phyloP scores from a whole-genome alignment of 2,797 vertebrate genomes.

The Manis javanica region DNA sequence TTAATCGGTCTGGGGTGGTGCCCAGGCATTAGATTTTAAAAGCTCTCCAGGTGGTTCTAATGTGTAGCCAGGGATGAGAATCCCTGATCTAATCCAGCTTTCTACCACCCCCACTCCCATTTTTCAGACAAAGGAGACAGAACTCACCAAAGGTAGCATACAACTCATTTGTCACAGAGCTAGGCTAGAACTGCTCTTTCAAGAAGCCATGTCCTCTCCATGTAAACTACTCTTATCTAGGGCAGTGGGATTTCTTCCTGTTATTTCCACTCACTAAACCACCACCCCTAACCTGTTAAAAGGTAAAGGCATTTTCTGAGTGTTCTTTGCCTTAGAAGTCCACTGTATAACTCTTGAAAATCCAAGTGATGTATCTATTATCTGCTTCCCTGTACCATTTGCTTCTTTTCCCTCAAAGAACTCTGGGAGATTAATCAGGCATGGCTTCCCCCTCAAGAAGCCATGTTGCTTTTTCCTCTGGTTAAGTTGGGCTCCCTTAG shows the following conservation, averaged over 20 bases:
- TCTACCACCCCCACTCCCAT: not conserved
- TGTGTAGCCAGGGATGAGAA: not conserved
- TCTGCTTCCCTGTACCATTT: not conserved
- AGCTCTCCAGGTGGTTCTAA: not conserved
- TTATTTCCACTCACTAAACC: not conserved
- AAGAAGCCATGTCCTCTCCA: not conserved
- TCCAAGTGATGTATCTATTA: not conserved
- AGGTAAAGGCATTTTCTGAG: constrained; percentile 35
- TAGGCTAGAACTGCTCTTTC: not conserved
- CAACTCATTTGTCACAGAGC: not conserved
- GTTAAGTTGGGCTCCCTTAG: not conserved
- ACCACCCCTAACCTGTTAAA: not conserved
- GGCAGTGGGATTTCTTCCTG: not conserved
- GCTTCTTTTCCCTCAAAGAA: not conserved
- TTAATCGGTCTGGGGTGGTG: not conserved
- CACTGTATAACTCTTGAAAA: not conserved
- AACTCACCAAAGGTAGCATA: constrained; percentile 22
- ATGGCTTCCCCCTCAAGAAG: constrained; percentile 38
- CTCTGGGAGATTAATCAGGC: not conserved
- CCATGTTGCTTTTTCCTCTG: constrained; percentile 24
- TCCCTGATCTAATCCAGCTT: not conserved
- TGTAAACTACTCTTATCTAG: not conserved
- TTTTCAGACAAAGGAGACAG: constrained; percentile 33
- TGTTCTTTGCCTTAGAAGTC: constrained; percentile 25
- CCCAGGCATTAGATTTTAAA: constrained; percentile 34